Evolutionary conservation across 2,113 vertebrate species (phyloP).

Genomic region (Otis tarda): DNA sequence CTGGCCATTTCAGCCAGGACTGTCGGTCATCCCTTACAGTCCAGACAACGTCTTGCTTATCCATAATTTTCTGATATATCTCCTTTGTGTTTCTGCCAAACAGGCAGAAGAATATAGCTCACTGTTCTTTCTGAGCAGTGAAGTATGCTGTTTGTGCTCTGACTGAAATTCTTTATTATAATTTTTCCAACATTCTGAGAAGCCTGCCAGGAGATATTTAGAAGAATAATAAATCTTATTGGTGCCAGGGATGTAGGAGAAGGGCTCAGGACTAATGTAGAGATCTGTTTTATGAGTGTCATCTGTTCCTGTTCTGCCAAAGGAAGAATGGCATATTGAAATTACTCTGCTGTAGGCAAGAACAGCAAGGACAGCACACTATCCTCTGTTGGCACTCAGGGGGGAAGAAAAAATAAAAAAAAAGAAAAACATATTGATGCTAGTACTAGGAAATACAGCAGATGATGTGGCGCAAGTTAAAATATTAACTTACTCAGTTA

Average conservation of each 20-base stretch:
- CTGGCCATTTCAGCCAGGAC: neutral
- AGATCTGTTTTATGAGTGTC: slow-evolving; percentile 50
- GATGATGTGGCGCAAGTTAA: neutral
- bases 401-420: neutral
- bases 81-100: neutral
- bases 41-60: neutral
- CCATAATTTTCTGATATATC: neutral
- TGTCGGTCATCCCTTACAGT: neutral
- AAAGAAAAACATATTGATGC: neutral
- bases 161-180: neutral
- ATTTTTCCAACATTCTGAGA: slow-evolving; percentile 22
- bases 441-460: neutral
- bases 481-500: neutral
- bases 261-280: slow-evolving; percentile 38
- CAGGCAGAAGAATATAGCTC: neutral
- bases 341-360: slow-evolving; percentile 60
- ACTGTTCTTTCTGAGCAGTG: neutral
- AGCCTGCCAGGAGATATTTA: slow-evolving; percentile 45
- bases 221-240: slow-evolving; percentile 37
- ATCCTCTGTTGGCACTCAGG: neutral
- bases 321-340: slow-evolving; percentile 57
- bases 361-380: slow-evolving; percentile 43
- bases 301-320: slow-evolving; percentile 50
- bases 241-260: slow-evolving; percentile 26
- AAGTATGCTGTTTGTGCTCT: neutral